A percentile compares a stretch with the other conserved stretches of the same genome.
phyloP scores from a whole-genome alignment of 2,888 invertebrate species.

The Malthinus flaveolus region DNA sequence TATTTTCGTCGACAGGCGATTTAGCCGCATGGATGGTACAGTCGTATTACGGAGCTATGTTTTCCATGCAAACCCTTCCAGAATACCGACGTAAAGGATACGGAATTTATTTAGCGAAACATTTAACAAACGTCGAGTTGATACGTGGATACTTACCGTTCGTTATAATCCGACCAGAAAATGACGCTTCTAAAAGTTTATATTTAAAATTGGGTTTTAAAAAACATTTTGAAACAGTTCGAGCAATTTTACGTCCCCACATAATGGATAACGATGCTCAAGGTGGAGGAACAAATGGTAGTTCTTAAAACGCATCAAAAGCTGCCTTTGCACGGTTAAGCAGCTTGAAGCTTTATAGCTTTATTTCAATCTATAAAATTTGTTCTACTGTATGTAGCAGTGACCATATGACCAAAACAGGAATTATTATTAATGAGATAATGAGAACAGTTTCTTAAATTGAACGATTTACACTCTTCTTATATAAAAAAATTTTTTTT shows the following conservation, averaged over 20 bases:
- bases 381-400: constrained; percentile 25
- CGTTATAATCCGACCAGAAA: constrained; percentile 85
- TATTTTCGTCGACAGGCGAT: constrained; percentile 71
- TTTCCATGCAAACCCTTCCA: constrained; percentile 82
- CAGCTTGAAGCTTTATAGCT: constrained; percentile 28
- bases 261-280: constrained; percentile 47
- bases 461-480: too few species aligned
- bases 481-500: too few species aligned
- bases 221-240: constrained; percentile 77
- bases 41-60: constrained; percentile 90
- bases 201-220: constrained; percentile 83
- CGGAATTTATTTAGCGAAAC: constrained; percentile 73
- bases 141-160: constrained; percentile 74
- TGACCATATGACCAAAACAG: constrained; percentile 20
- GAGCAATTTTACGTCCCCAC: constrained; percentile 73
- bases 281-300: constrained; percentile 39
- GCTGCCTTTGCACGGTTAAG: constrained; percentile 25
- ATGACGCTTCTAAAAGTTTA: constrained; percentile 81
- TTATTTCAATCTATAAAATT: constrained; percentile 23
- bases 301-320: constrained; percentile 23
- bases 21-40: constrained; percentile 91
- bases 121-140: constrained; percentile 55
- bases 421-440: too few species aligned
- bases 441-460: too few species aligned
- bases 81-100: constrained; percentile 58